phyloP scores from a whole-genome alignment of 2,888 invertebrate genomes.

The Electrophaes corylata region DNA sequence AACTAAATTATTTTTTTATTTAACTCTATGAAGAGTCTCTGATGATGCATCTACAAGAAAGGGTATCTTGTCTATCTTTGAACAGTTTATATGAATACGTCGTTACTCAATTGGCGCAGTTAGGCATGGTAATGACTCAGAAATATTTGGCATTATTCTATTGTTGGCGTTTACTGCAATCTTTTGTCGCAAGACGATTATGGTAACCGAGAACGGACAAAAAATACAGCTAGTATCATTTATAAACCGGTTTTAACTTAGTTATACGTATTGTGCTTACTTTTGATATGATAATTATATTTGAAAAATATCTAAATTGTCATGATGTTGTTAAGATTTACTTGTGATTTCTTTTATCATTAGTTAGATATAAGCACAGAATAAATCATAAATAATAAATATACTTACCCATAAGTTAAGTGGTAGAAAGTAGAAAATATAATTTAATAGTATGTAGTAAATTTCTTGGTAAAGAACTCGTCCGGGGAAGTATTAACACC shows the following conservation, averaged over 20 bases:
- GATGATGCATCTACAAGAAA: too few relatives aligned
- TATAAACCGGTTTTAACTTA: conserved; percentile 19
- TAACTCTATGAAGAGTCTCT: too few relatives aligned
- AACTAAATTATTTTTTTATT: too few relatives aligned
- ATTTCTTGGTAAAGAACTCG: too few relatives aligned
- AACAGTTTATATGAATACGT: conserved; percentile 10
- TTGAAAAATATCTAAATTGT: background rate
- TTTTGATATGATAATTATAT: conserved; percentile 19
- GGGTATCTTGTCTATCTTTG: background rate
- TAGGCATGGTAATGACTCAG: conserved; percentile 39
- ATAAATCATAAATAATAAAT: too few relatives aligned
- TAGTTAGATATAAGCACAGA: too few relatives aligned
- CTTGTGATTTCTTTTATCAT: too few relatives aligned
- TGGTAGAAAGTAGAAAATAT: too few relatives aligned
- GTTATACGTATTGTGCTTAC: conserved; percentile 4
- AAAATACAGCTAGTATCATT: conserved; percentile 4
- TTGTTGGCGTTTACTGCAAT: conserved; percentile 28
- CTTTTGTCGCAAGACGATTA: conserved; percentile 24
- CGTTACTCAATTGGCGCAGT: conserved; percentile 31
- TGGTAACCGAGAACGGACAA: conserved; percentile 14
- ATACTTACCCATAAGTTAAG: too few relatives aligned
- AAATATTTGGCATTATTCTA: conserved; percentile 35
- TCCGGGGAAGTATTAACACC: too few relatives aligned
- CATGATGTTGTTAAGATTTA: background rate
- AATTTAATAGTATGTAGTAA: too few relatives aligned